Conservation (phyloP, 2,113 vertebrate genomes). For the Sclerurus mexicanus region DNA sequence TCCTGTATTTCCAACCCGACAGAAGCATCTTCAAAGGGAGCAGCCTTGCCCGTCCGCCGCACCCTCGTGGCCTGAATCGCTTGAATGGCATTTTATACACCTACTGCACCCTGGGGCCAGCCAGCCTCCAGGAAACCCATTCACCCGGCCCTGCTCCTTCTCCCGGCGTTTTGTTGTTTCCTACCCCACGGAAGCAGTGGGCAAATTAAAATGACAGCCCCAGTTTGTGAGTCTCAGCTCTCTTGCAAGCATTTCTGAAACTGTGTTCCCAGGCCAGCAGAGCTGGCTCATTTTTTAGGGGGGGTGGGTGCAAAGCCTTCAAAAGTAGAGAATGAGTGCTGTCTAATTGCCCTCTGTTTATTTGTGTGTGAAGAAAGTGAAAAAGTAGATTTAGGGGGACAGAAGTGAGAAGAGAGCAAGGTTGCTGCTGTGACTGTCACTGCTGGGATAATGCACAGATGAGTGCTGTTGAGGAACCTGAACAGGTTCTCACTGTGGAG, state of each 20-base stretch:
- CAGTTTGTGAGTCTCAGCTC: background rate
- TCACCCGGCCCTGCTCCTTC: constrained; percentile 2
- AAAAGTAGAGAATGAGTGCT: background rate
- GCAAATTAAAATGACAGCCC: background rate
- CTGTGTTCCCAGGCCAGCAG: background rate
- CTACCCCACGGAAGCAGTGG: background rate
- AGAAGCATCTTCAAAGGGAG: constrained; percentile 72
- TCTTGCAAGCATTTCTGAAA: background rate
- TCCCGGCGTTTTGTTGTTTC: constrained; percentile 19
- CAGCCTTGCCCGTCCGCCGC: constrained; percentile 60
- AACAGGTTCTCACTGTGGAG: background rate
- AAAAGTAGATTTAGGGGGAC: background rate
- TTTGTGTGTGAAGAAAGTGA: background rate
- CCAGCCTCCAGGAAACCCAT: background rate
- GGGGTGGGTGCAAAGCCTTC: background rate
- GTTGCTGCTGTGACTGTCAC: background rate
- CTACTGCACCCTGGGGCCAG: constrained; percentile 1
- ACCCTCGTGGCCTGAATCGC: constrained; percentile 13
- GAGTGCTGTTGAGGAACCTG: background rate
- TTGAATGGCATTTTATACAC: constrained; percentile 28
- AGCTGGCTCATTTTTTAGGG: background rate
- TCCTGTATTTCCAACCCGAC: constrained; percentile 68
- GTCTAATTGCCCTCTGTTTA: background rate
- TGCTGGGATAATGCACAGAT: background rate
- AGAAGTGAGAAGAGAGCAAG: background rate